Evolutionary conservation across 2,797 vertebrate species (phyloP), one percentile per base, ranked within the genome.

Genomic region (Alfaro cultratus): DNA sequence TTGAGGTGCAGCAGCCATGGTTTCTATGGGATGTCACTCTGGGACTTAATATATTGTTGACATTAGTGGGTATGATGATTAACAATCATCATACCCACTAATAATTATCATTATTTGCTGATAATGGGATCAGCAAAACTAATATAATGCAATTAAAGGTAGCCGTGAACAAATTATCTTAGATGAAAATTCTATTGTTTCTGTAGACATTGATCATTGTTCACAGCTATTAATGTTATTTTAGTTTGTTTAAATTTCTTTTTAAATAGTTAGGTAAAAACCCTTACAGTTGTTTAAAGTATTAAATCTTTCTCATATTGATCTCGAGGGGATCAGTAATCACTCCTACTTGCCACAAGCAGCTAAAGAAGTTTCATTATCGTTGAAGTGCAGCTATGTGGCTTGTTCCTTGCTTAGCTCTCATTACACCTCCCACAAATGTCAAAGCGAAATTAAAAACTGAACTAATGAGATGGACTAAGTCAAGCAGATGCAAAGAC

Each of bases 401-500:
- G 47, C 47, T n/a, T 80, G 26, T 80, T 62, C 49, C 18, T 70
- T 53, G 2, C 67, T 75, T 12, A 23, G 47, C n/a, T 53, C 60
- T 18, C n/a, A 49, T 53, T 71, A 23, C 47, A 29, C 74, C 12
- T 68, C 29, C 62, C 45, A 64, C 53, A 74, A 15, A 41, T 43
- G 34, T 29, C 6, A 45, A 49, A 67, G 31, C 53, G 0, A 57
- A 57, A 57, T 57, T n/a, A 57, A 57, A 46, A 80, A 60, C 76
- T 72, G 41, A 8, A 1, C 4, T 57, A 23, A 62, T 60, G 15
- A 67, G 43, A 75, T 39, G 53, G 81, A 80, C 51, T 41, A 23
- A 68, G 81, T 60, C 26, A 1, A 68, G 29, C 71, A 81, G 45
- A 49, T 7, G 34, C 11, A 49, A 47, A 84, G 74, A 77, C 60